These are phyloP conservation scores for Hylyphantes graminicola DNA, from an alignment of 1,140 invertebrate species.

Conservation along the genomic window DNA sequence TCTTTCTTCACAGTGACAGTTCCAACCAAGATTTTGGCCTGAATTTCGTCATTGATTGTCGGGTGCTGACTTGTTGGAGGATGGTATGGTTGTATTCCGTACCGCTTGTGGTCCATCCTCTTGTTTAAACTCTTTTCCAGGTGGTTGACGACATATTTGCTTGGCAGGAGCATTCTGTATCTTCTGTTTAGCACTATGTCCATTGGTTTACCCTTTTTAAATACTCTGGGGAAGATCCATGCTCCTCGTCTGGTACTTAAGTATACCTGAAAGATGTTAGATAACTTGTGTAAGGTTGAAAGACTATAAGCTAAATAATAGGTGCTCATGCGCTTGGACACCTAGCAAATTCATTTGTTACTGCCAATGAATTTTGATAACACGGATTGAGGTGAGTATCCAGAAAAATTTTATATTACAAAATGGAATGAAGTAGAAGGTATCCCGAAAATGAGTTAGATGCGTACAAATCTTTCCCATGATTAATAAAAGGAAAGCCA, in stretches of 20 bases:
- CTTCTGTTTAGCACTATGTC: conserved; percentile 61
- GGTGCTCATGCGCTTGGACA: no score
- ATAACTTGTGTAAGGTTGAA: no score
- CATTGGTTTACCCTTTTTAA: conserved; percentile 65
- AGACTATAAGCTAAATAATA: no score
- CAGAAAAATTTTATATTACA: no score
- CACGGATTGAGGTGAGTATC: no score
- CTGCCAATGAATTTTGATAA: no score
- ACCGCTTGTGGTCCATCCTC: conserved; percentile 70
- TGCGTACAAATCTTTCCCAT: no score
- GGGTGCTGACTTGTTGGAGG: conserved; percentile 69
- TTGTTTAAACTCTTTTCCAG: conserved; percentile 31
- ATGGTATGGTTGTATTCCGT: conserved; percentile 69
- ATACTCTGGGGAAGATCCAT: conserved; percentile 69
- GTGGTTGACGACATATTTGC: conserved; percentile 7
- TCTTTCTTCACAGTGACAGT: conserved; percentile 68
- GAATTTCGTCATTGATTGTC: conserved; percentile 72
- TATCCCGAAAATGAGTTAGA: no score
- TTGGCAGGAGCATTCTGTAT: neutral
- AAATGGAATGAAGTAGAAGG: no score
- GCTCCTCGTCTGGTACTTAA: conserved; percentile 70
- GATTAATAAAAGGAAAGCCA: no score
- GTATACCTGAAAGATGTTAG: conserved; percentile 66
- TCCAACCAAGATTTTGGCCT: conserved; percentile 70
- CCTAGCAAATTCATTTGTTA: no score